A percentile compares a stretch with the other conserved stretches of the same genome.
phyloP scores from a whole-genome alignment of 2,113 vertebrate species.

The Coturnix japonica region DNA sequence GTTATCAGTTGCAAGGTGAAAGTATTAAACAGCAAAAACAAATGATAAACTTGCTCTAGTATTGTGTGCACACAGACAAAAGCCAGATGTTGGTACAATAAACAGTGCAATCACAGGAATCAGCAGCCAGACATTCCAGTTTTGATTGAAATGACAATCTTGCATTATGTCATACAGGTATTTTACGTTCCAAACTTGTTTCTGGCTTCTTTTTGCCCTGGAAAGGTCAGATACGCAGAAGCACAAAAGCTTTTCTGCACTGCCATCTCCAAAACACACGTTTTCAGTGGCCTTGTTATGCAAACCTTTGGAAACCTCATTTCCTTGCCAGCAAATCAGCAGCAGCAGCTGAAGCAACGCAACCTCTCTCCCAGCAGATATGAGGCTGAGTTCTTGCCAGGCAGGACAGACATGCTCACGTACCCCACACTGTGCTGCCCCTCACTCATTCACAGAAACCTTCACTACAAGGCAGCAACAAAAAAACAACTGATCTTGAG shows the following conservation, averaged over 20 bases:
- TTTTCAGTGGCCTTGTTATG: fast-evolving
- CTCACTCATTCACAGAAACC: not conserved
- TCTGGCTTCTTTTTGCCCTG: not conserved
- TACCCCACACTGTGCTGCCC: too few species aligned
- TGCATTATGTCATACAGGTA: not conserved
- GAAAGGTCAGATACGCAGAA: not conserved
- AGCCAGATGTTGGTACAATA: conserved; percentile 36
- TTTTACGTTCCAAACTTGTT: not conserved
- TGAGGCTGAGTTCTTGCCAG: not conserved
- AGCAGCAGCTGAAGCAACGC: not conserved
- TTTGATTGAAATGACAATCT: not conserved
- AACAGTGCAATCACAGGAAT: not conserved
- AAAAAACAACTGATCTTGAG: not conserved
- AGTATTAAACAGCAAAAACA: conserved; percentile 21
- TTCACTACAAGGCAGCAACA: fast-evolving
- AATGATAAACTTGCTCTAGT: not conserved
- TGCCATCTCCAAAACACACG: not conserved
- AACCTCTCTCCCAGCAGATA: not conserved
- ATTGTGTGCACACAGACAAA: conserved; percentile 3
- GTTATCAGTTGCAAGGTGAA: not conserved
- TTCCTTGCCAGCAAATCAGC: not conserved
- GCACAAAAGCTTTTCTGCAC: not conserved
- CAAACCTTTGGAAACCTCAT: conserved; percentile 8
- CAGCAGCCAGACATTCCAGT: not conserved
- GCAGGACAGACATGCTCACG: not conserved